Percentiles rank a stretch among this genome's conserved stretches.
Evolutionary conservation across 1,140 invertebrate species (phyloP).

Genomic region (Globodera rostochiensis): DNA sequence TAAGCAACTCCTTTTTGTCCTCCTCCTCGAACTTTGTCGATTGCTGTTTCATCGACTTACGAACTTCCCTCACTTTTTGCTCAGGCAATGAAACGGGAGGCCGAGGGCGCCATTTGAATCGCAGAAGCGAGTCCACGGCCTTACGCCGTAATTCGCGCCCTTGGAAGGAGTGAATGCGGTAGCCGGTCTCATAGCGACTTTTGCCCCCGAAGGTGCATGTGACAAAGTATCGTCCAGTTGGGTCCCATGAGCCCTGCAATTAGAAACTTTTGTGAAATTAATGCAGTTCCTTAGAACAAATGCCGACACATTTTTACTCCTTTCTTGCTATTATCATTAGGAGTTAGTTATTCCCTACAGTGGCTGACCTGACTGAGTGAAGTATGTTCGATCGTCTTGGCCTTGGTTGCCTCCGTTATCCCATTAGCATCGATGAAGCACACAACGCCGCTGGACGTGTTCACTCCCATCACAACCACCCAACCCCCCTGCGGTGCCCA

Average conservation of each 20-base stretch:
- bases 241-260: conserved; percentile 84
- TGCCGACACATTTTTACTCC: not conserved
- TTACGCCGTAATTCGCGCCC: conserved; percentile 76
- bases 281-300: conserved; percentile 6
- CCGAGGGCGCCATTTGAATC: conserved; percentile 92
- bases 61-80: conserved; percentile 80
- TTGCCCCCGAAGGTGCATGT: conserved; percentile 94
- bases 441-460: conserved; percentile 54
- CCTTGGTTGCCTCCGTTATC: conserved; percentile 53
- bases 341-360: not conserved
- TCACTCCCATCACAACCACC: conserved; percentile 57
- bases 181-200: conserved; percentile 80
- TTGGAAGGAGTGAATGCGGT: conserved; percentile 97
- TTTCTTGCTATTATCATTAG: not conserved
- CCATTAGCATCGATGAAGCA: conserved; percentile 61
- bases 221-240: conserved; percentile 93
- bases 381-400: conserved; percentile 61
- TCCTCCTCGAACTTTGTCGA: conserved; percentile 92
- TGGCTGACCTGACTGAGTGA: conserved; percentile 56
- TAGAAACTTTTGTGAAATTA: not conserved
- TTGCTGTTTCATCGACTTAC: conserved; percentile 97
- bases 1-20: conserved; percentile 85
- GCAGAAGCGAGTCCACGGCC: conserved; percentile 86
- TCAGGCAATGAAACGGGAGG: conserved; percentile 81
- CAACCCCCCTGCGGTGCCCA: conserved; percentile 60